Conservation (phyloP, 2,797 vertebrate genomes). For the Okamejei kenojei region DNA sequence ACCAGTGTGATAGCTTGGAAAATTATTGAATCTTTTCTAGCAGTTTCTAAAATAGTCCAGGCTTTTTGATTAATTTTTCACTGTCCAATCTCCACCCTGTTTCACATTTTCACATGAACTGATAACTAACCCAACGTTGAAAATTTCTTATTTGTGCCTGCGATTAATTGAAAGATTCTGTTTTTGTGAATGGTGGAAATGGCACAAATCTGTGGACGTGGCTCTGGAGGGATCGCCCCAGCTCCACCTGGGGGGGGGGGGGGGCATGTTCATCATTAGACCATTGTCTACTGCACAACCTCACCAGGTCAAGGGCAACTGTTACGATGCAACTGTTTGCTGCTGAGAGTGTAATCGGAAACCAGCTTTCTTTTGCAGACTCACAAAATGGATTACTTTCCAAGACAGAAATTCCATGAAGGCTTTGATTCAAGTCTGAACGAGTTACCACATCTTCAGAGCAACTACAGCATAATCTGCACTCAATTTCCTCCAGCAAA, state of each 20-base stretch:
- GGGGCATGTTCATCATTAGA: neutral
- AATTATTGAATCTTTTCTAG: neutral
- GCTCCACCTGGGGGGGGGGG: neutral
- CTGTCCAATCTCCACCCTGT: neutral
- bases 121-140: neutral
- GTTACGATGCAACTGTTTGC: neutral
- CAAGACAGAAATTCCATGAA: neutral
- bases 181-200: neutral
- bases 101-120: neutral
- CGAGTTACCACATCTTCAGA: neutral
- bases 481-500: neutral
- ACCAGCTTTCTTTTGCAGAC: neutral
- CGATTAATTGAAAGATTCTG: neutral
- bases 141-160: neutral
- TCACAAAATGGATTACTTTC: neutral
- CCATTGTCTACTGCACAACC: neutral
- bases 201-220: neutral
- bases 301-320: neutral
- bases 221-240: neutral
- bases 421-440: neutral
- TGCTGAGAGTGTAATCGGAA: neutral
- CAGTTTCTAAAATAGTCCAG: neutral
- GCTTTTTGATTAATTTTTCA: neutral
- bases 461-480: neutral
- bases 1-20: neutral